phyloP scores from a whole-genome alignment of 2,888 invertebrate genomes.

The Oxystoma pomonae region DNA sequence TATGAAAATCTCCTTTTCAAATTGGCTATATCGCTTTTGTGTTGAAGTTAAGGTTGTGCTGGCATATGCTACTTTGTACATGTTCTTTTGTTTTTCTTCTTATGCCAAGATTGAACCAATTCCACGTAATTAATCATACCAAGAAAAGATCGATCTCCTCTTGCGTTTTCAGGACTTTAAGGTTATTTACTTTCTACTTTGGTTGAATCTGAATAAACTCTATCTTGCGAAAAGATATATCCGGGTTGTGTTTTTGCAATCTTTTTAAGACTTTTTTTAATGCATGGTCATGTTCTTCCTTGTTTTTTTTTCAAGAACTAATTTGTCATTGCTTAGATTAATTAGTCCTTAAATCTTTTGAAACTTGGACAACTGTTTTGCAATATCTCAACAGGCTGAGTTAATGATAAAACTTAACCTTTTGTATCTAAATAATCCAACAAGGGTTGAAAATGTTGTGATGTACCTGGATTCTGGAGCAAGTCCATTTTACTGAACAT shows the following conservation, averaged over 20 bases:
- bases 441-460: conserved; percentile 41
- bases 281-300: conserved; percentile 34
- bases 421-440: conserved; percentile 41
- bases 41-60: conserved; percentile 12
- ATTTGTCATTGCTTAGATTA: conserved; percentile 13
- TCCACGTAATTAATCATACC: conserved; percentile 35
- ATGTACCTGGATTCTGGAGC: conserved; percentile 34
- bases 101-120: conserved; percentile 16
- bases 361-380: conserved; percentile 12
- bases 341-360: conserved; percentile 9
- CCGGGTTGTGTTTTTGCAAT: conserved; percentile 30
- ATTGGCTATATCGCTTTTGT: conserved; percentile 18
- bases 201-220: conserved; percentile 31
- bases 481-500: conserved; percentile 37
- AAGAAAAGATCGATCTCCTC: conserved; percentile 27
- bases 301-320: conserved; percentile 35
- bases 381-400: conserved; percentile 15
- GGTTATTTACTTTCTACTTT: conserved; percentile 31
- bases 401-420: conserved; percentile 39
- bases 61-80: conserved; percentile 15
- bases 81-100: conserved; percentile 6
- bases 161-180: conserved; percentile 27
- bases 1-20: conserved; percentile 24
- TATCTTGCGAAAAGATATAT: conserved; percentile 30
- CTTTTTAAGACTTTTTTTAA: conserved; percentile 31